Conservation (phyloP, 2,888 invertebrate species). For the Didymodactylos carnosus region DNA sequence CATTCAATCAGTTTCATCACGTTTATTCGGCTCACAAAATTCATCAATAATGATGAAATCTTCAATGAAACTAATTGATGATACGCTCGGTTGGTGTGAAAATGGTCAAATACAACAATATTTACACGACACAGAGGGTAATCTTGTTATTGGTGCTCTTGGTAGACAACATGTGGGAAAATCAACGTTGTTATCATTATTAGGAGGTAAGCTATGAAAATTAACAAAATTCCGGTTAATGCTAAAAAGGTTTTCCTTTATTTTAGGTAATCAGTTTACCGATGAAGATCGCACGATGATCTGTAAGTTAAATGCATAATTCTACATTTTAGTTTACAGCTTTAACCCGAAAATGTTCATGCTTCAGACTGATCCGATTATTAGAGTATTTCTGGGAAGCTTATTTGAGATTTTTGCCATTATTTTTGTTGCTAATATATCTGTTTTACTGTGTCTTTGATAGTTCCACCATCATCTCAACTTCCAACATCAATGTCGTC, state of each 20-base stretch:
- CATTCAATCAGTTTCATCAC: background rate
- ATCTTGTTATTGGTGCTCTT: constrained; percentile 59
- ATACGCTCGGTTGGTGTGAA: constrained; percentile 41
- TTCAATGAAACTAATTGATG: constrained; percentile 52
- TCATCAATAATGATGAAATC: constrained; percentile 46
- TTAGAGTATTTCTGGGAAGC: too few relatives aligned
- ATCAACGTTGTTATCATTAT: constrained; percentile 63
- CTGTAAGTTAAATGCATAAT: too few relatives aligned
- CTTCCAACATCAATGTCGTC: constrained; percentile 44
- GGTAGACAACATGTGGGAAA: constrained; percentile 73
- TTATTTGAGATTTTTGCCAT: too few relatives aligned
- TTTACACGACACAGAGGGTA: constrained; percentile 59
- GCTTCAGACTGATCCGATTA: too few relatives aligned
- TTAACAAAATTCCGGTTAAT: too few relatives aligned
- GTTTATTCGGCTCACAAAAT: background rate
- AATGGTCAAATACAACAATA: constrained; percentile 21
- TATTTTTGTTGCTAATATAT: too few relatives aligned
- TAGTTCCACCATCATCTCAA: too few relatives aligned
- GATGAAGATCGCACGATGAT: background rate
- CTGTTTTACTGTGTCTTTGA: too few relatives aligned
- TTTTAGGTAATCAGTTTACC: constrained; percentile 16
- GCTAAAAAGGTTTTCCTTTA: too few relatives aligned
- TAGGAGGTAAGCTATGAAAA: too few relatives aligned
- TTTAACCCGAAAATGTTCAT: too few relatives aligned
- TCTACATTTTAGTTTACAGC: too few relatives aligned